A percentile compares a stretch with the other conserved stretches of the same genome.
phyloP scores from a whole-genome alignment of 1,140 invertebrate species.

The Agrypnia vestita region DNA sequence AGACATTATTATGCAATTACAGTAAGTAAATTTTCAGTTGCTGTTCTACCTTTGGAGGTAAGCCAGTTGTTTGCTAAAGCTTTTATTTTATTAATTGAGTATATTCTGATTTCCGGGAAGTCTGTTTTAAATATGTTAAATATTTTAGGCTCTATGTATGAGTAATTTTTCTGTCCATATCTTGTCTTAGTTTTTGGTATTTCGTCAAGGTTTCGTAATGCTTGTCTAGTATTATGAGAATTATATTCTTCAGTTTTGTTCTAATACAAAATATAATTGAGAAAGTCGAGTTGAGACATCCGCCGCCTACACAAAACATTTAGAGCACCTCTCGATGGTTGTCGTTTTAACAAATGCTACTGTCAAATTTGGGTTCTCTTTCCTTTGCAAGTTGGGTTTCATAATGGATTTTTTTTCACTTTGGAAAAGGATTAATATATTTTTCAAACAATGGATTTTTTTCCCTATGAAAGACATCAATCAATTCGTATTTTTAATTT shows the following conservation, averaged over 20 bases:
- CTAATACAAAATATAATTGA: background rate
- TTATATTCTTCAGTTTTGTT: background rate
- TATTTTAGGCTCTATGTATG: too few species aligned
- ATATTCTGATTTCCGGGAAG: too few species aligned
- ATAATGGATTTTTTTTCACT: conserved; percentile 1
- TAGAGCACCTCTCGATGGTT: conserved; percentile 47
- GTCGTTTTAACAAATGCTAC: conserved; percentile 57
- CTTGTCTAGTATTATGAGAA: too few species aligned
- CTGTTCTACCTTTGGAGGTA: too few species aligned
- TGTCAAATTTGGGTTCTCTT: conserved; percentile 45
- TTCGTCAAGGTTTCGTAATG: too few species aligned
- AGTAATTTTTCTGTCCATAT: too few species aligned
- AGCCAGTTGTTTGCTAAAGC: too few species aligned
- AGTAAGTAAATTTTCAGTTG: too few species aligned
- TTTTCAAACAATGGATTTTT: conserved; percentile 2
- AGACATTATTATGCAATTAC: too few species aligned
- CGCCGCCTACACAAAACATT: background rate
- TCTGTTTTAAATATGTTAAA: too few species aligned
- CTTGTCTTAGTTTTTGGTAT: too few species aligned
- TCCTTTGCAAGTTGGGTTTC: conserved; percentile 30
- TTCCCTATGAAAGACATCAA: background rate
- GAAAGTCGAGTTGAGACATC: background rate
- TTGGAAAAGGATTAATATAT: background rate
- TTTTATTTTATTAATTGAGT: too few species aligned
- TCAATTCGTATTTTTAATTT: background rate